Evolutionary conservation across 2,888 invertebrate species (phyloP).

Genomic region (Heliconius sara): DNA sequence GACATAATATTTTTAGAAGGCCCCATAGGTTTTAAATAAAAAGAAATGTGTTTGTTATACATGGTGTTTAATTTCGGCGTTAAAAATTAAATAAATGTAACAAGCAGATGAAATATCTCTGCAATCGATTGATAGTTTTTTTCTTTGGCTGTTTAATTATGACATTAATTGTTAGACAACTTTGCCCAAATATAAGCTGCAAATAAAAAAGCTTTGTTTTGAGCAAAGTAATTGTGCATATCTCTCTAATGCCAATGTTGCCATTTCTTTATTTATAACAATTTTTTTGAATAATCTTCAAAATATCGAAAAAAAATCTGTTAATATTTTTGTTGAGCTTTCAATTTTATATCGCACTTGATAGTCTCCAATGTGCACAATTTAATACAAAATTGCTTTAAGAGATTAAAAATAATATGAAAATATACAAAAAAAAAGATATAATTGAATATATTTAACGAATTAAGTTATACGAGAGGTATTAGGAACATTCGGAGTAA

Average conservation of each 20-base stretch:
- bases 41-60: background rate
- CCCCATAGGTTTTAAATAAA: background rate
- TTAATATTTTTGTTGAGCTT: background rate
- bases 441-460: slow-evolving; percentile 2
- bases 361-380: slow-evolving; percentile 8
- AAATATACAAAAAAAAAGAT: slow-evolving; percentile 5
- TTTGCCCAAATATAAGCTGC: background rate
- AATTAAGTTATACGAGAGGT: slow-evolving; percentile 5
- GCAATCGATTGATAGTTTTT: background rate
- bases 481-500: background rate
- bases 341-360: background rate
- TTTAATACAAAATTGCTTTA: background rate
- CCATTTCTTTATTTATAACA: background rate
- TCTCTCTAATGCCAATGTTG: background rate
- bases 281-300: too few relatives aligned
- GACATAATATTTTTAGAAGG: background rate
- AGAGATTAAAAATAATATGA: background rate
- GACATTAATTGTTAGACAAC: background rate
- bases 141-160: background rate
- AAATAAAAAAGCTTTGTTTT: background rate
- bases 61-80: background rate
- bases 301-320: too few relatives aligned
- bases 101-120: background rate
- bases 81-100: background rate
- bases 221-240: background rate